Percentiles rank a stretch among this genome's conserved stretches.
Conservation (phyloP, 2,797 vertebrate genomes). For the Rhinogobio ventralis region DNA sequence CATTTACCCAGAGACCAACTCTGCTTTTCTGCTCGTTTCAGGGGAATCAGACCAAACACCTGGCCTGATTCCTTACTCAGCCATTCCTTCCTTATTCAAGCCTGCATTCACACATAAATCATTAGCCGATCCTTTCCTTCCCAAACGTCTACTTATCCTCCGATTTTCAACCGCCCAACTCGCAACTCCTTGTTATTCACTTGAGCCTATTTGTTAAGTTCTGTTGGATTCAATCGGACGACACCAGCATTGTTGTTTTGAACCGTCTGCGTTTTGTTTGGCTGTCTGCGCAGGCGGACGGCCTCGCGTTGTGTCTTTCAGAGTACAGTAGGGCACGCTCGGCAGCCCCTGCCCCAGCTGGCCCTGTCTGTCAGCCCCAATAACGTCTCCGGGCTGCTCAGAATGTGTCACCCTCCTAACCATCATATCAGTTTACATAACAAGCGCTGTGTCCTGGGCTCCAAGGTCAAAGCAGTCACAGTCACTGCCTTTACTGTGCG, state of each 20-base stretch:
- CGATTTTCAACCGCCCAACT: constrained; percentile 16
- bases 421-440: constrained; percentile 58
- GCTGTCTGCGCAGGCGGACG: not conserved
- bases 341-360: constrained; percentile 53
- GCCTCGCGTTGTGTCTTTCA: constrained; percentile 13
- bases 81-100: constrained; percentile 40
- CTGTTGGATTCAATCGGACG: not conserved
- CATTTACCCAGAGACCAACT: constrained; percentile 47
- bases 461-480: constrained; percentile 51
- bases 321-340: constrained; percentile 46
- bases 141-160: constrained; percentile 41
- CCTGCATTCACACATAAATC: constrained; percentile 48
- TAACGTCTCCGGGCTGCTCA: constrained; percentile 43
- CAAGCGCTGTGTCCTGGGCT: constrained; percentile 36
- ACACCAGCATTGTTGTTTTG: not conserved
- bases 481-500: constrained; percentile 22
- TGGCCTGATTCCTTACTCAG: constrained; percentile 55
- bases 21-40: constrained; percentile 55
- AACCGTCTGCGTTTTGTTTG: constrained; percentile 9
- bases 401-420: constrained; percentile 52
- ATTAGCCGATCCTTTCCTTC: constrained; percentile 32
- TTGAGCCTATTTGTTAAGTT: not conserved
- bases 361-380: constrained; percentile 52
- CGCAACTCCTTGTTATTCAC: constrained; percentile 13
- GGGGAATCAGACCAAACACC: constrained; percentile 56